Evolutionary conservation across 2,797 vertebrate species (phyloP).

Genomic region (Poeciliopsis presidionis): DNA sequence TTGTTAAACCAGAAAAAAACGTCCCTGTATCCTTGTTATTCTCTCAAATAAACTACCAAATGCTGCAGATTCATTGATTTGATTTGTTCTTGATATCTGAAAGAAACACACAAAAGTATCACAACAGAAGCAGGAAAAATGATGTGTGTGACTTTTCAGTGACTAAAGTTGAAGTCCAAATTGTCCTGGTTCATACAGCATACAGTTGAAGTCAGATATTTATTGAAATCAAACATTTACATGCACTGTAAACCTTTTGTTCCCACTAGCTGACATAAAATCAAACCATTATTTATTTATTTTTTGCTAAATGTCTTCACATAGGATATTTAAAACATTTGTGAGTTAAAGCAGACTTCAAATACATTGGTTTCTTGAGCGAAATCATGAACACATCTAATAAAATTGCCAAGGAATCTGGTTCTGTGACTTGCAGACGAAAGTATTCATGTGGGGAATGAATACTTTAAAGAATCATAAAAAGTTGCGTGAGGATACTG

Average conservation of each 20-base stretch:
- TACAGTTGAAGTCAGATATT: background rate
- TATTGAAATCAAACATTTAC: background rate
- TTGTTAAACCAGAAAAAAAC: constrained; percentile 36
- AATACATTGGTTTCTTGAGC: background rate
- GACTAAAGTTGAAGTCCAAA: background rate
- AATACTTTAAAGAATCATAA: background rate
- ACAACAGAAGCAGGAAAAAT: background rate
- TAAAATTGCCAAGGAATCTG: background rate
- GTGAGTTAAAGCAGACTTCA: background rate
- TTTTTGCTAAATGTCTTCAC: background rate
- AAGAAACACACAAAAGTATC: background rate
- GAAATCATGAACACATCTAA: background rate
- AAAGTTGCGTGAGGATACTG: background rate
- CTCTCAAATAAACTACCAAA: constrained; percentile 12
- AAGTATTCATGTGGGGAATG: background rate
- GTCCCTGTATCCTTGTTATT: constrained; percentile 7
- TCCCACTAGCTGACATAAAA: background rate
- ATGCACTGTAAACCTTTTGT: background rate
- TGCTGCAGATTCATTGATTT: background rate
- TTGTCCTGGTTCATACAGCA: background rate
- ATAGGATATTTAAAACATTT: background rate
- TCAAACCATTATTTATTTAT: background rate
- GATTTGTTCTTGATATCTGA: background rate
- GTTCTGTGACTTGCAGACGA: background rate
- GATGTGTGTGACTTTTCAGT: background rate